Conservation (phyloP, 2,113 vertebrate species). For the Tragulus kanchil region DNA sequence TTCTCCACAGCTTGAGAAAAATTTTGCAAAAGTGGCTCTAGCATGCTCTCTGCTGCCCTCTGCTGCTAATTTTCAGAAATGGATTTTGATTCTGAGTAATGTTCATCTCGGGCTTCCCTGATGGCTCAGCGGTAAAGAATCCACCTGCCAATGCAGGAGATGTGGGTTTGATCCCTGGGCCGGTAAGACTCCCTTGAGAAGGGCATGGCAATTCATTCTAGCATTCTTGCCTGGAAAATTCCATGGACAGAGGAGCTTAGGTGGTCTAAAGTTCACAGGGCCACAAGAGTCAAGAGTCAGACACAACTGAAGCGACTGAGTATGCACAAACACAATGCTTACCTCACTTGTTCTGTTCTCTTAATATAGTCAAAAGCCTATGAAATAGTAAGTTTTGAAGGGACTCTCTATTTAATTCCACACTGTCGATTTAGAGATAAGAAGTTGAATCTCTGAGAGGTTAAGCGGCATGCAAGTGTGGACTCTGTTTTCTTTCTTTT, state of each 20-base stretch:
- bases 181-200: not conserved
- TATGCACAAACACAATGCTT: not conserved
- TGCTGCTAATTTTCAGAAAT: slow-evolving; percentile 73
- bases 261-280: not conserved
- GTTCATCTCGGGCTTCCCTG: not conserved
- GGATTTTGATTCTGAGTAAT: slow-evolving; percentile 6
- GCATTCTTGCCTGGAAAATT: not conserved
- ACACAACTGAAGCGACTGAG: not conserved
- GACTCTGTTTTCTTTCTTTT: slow-evolving; percentile 14
- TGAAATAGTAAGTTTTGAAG: not conserved
- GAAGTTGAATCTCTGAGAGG: slow-evolving; percentile 26
- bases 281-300: not conserved
- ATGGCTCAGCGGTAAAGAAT: not conserved
- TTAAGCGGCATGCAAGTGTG: not conserved
- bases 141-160: not conserved
- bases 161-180: not conserved
- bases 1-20: not conserved
- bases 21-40: slow-evolving; percentile 31
- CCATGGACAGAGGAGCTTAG: not conserved
- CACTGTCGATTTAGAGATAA: not conserved
- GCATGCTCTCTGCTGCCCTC: slow-evolving; percentile 74
- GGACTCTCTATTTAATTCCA: not conserved
- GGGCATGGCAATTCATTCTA: not conserved
- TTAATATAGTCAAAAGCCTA: not conserved
- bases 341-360: not conserved